phyloP scores from a whole-genome alignment of 1,140 invertebrate species.

The Psilanteris sp. region DNA sequence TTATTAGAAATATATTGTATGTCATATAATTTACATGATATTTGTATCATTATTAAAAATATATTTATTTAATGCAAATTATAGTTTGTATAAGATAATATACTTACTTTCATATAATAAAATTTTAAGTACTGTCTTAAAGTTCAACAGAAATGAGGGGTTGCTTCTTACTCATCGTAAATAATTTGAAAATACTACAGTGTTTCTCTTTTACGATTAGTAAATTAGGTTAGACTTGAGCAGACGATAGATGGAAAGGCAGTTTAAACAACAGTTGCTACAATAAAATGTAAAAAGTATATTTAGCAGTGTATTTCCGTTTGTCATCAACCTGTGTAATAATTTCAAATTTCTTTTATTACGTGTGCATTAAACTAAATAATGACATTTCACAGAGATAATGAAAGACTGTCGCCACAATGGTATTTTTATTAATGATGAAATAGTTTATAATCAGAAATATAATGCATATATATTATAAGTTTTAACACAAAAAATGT shows the following conservation, averaged over 20 bases:
- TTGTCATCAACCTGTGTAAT: slow-evolving; percentile 45
- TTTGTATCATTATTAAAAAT: no score
- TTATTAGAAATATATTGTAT: no score
- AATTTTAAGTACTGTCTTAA: slow-evolving; percentile 21
- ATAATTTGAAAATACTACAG: slow-evolving; percentile 24
- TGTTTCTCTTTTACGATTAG: slow-evolving; percentile 60
- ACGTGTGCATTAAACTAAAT: slow-evolving; percentile 20
- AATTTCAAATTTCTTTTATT: slow-evolving; percentile 46
- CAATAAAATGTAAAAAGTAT: slow-evolving; percentile 29
- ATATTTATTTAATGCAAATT: no score
- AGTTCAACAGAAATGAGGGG: slow-evolving; percentile 30
- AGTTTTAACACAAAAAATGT: no score
- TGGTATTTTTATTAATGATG: not conserved
- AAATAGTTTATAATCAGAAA: no score
- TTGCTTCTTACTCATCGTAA: slow-evolving; percentile 28
- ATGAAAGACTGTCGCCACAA: slow-evolving; percentile 46
- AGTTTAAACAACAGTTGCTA: slow-evolving; percentile 34
- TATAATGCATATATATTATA: no score
- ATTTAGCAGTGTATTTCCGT: slow-evolving; percentile 22
- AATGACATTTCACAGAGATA: slow-evolving; percentile 28
- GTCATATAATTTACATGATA: no score
- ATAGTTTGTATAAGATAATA: no score
- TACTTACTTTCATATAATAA: slow-evolving; percentile 23
- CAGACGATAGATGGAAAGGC: slow-evolving; percentile 32
- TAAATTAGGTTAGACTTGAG: slow-evolving; percentile 53